Base-by-base conservation (phyloP, 2,113 vertebrate species). In the Opisthocomus hoazin region DNA sequence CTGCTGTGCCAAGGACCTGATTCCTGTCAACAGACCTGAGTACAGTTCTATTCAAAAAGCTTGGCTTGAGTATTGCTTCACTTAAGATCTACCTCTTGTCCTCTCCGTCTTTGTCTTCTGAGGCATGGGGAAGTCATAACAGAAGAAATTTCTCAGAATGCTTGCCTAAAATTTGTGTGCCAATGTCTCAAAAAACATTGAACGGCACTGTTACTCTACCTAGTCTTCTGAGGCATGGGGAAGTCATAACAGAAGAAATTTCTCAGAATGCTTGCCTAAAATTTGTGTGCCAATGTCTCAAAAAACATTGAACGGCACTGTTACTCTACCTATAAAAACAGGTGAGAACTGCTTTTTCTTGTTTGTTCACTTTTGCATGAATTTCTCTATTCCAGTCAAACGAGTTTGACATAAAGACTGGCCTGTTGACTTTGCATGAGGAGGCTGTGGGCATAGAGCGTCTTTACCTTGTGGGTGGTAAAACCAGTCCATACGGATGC, bases 391-490 rank as follows among this genome's bases (percentile, higher is more conserved):
- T 77, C 21, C 10, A 41, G 77, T 64, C 51, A 24, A 36, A 17
- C 21, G 22, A 64, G 2, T 71, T 71, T 76, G 27, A 39, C 10
- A 36, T 11, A 83, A 71, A 45, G 45, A 46, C 20, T 45, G 36
- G 29, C 22, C 5, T 2, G 10, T 3, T 26, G n/a, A 37, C 7
- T 53, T 51, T 1, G 0, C 14, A 5, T 69, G 30, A 36, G 26
- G 29, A 15, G 11, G 2, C 37, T 58, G 29, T 0, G 2, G 30
- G 7, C n/a, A 41, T 9, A 21, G 3, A 60, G 7, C 23, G 18
- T 34, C 19, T 53, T 77, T 48, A 36, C 14, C 9, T 78, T 14
- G 45, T 60, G 30, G 9, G 4, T 53, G 10, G 12, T 64, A 46
- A 58, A 78, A 65, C 5, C 26, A 75, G 17, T 29, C 43, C 3